Evolutionary conservation across 2,113 vertebrate genomes (phyloP).

Genomic region (Hydrolagus affinis): DNA sequence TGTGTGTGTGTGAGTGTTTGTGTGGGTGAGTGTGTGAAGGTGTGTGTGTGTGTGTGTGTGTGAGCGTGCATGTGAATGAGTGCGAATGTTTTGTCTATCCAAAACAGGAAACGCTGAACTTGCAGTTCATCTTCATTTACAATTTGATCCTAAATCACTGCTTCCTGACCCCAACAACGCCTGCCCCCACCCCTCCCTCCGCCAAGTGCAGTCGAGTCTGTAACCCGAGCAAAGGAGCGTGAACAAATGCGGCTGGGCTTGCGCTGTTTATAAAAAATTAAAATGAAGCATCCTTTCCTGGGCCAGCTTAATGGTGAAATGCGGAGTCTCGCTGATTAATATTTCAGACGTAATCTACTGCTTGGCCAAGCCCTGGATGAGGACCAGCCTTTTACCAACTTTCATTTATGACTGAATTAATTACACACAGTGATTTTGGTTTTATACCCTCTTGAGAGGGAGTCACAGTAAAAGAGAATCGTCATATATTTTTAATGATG

Average conservation of each 20-base stretch:
- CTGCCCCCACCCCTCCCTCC: background rate
- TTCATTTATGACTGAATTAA: conserved; percentile 33
- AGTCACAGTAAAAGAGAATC: conserved; percentile 16
- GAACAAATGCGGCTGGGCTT: conserved; percentile 3
- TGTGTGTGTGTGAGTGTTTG: background rate
- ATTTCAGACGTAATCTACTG: conserved; percentile 31
- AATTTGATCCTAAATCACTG: conserved; percentile 14
- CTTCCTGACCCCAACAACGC: background rate
- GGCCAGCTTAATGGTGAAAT: conserved; percentile 20
- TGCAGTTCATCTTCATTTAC: background rate
- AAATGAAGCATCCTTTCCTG: conserved; percentile 9
- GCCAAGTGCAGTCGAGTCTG: conserved; percentile 10
- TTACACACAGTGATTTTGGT: conserved; percentile 30
- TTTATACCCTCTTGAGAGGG: conserved; percentile 22
- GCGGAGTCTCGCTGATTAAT: conserved; percentile 21
- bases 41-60: background rate
- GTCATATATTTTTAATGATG: conserved; percentile 30
- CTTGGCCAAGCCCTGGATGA: conserved; percentile 27
- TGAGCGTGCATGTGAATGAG: background rate
- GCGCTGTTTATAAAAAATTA: conserved; percentile 28
- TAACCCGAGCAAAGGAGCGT: conserved; percentile 6
- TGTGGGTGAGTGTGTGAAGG: background rate
- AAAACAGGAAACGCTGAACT: background rate
- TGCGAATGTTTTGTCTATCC: background rate
- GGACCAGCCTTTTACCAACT: conserved; percentile 28